Base-by-base conservation (phyloP, 2,113 vertebrate genomes). In the Hemichromis elongatus region DNA sequence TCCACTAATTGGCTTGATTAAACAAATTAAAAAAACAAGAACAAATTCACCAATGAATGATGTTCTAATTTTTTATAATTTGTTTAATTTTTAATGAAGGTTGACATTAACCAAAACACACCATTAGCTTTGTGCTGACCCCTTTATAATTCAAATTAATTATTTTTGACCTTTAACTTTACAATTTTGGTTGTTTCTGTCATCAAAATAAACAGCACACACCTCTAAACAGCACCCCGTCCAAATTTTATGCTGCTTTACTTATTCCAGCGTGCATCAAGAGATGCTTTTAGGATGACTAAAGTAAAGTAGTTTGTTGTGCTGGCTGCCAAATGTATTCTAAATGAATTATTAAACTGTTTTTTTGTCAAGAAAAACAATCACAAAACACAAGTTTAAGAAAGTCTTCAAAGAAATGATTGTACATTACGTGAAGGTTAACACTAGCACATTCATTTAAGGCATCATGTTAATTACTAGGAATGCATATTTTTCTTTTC, bases 181-280 rank as follows among this genome's bases (percentile, higher is more conserved):
- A 83, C 52, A 50, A 75, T 75, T 75, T 52, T 33, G 16, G 68
- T 80, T 89, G 77, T 88, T 42, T 28, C 40, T 84, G 66, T 85
- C 83, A 73, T 88, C 85, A 61, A 85, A 91, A 92, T 89, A 91
- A 83, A 87, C 75, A 79, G 47, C 5, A 37, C 47, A 63, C 82
- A 87, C 33, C 42, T 86, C 77, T 53, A 33, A 81, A 26, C 28
- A 78, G 28, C 70, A 81, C 63, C 50, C 42, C 13, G 24, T 73
- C 80, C 26, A 78, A 83, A 83, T 26, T 26, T 26, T 19, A 19
- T 80, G 42, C 47, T 12, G 59, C 45, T 52, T 59, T 24, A 24
- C 9, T 86, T 18, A 56, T 73, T 73, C 70, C 16, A 83, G 79
- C 42, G 52, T 59, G 68, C 54, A 79, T 79, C 83, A 35, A 57